phyloP scores from a whole-genome alignment of 2,797 vertebrate genomes.

The Podarcis siculus region DNA sequence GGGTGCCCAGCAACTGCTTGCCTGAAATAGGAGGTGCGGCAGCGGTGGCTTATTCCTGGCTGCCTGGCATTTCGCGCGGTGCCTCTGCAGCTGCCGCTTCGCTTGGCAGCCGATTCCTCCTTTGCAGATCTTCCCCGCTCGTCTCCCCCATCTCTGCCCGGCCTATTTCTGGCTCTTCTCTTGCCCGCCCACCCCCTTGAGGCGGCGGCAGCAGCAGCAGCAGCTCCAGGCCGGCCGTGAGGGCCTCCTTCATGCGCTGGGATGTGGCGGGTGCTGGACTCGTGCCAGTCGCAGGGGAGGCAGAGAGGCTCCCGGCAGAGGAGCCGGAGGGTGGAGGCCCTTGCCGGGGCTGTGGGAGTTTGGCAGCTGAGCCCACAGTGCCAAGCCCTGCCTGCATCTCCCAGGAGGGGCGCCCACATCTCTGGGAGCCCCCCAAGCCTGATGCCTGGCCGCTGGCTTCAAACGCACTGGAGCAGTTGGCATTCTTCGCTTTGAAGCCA shows the following conservation, averaged over 20 bases:
- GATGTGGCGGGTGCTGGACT: conserved; percentile 52
- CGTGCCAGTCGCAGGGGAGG: conserved; percentile 52
- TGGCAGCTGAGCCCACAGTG: neutral
- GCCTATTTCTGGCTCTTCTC: conserved; percentile 42
- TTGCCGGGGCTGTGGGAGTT: conserved; percentile 7
- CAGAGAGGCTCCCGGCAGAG: conserved; percentile 59
- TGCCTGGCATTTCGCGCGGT: conserved; percentile 27
- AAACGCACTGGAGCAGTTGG: no score
- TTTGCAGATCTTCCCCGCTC: neutral
- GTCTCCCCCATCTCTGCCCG: neutral
- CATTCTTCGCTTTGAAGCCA: no score
- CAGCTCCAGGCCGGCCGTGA: neutral
- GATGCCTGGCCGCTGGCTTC: no score
- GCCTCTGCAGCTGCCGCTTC: conserved; percentile 42
- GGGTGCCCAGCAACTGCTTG: neutral
- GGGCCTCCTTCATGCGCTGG: conserved; percentile 16
- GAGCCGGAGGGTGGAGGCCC: conserved; percentile 54
- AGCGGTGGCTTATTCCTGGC: conserved; percentile 20
- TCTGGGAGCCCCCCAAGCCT: no score
- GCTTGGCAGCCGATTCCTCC: conserved; percentile 35
- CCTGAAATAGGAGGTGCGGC: neutral
- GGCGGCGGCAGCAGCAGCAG: neutral
- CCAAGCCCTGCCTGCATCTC: conserved; percentile 42
- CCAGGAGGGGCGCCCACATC: no score
- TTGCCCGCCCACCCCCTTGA: neutral